These are phyloP conservation scores for Ips nitidus DNA, from an alignment of 1,140 invertebrate species.

Conservation along the genomic window DNA sequence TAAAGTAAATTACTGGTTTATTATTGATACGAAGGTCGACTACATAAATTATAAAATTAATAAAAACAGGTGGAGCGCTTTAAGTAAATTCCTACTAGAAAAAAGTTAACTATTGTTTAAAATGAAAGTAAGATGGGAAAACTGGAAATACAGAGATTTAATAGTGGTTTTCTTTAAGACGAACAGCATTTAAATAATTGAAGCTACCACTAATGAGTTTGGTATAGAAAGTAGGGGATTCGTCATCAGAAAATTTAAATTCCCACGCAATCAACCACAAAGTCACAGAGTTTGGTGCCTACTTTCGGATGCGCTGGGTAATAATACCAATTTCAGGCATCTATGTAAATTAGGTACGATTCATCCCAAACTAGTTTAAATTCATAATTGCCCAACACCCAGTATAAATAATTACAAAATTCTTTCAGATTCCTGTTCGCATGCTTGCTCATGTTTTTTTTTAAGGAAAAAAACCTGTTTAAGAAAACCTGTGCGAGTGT, in stretches of 20 bases:
- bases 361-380: background rate
- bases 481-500: constrained; percentile 19
- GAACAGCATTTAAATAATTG: background rate
- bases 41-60: too few relatives aligned
- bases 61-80: too few relatives aligned
- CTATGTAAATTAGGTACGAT: too few relatives aligned
- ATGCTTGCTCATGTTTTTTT: constrained; percentile 13
- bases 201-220: background rate
- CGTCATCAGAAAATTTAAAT: background rate
- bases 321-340: too few relatives aligned
- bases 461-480: constrained; percentile 22
- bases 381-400: constrained; percentile 7
- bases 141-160: too few relatives aligned
- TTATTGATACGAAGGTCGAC: too few relatives aligned
- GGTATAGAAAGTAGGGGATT: background rate
- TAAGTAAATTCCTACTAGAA: too few relatives aligned
- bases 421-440: constrained; percentile 24
- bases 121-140: too few relatives aligned
- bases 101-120: too few relatives aligned
- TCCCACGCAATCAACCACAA: background rate
- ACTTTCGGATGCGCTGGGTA: background rate
- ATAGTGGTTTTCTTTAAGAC: too few relatives aligned
- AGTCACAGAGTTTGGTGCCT: background rate
- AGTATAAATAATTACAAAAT: constrained; percentile 22
- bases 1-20: too few relatives aligned